Evolutionary conservation across 2,888 invertebrate genomes (phyloP).

Genomic region (Criorhina ranunculi): DNA sequence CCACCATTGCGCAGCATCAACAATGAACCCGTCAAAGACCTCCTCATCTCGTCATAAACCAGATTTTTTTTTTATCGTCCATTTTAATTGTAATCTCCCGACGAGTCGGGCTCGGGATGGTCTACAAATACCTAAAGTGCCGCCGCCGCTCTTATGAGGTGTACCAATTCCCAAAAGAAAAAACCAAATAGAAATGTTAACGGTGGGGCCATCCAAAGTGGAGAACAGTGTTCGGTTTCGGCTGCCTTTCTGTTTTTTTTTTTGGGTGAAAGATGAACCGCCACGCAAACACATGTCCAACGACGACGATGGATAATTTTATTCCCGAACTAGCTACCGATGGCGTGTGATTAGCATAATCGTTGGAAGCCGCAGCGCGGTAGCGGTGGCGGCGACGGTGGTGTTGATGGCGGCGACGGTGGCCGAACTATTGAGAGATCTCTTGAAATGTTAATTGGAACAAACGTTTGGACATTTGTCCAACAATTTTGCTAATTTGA

Average conservation of each 20-base stretch:
- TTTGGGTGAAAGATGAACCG: constrained; percentile 43
- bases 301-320: constrained; percentile 43
- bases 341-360: constrained; percentile 64
- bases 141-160: constrained; percentile 14
- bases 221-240: constrained; percentile 63
- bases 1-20: constrained; percentile 7
- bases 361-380: constrained; percentile 34
- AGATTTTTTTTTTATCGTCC: constrained; percentile 63
- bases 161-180: constrained; percentile 27
- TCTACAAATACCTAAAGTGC: neutral
- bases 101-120: neutral
- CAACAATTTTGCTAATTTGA: constrained; percentile 73
- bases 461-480: constrained; percentile 71
- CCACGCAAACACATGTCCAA: constrained; percentile 67
- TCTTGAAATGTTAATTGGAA: constrained; percentile 62
- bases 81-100: constrained; percentile 56
- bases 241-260: constrained; percentile 33
- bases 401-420: constrained; percentile 14
- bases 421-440: constrained; percentile 61
- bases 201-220: constrained; percentile 56
- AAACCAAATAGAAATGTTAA: constrained; percentile 51
- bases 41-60: constrained; percentile 66
- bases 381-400: constrained; percentile 5
- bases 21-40: constrained; percentile 47
- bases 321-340: constrained; percentile 54